Base-by-base conservation (phyloP, 1,140 invertebrate species). In the Copidosoma floridanum region DNA sequence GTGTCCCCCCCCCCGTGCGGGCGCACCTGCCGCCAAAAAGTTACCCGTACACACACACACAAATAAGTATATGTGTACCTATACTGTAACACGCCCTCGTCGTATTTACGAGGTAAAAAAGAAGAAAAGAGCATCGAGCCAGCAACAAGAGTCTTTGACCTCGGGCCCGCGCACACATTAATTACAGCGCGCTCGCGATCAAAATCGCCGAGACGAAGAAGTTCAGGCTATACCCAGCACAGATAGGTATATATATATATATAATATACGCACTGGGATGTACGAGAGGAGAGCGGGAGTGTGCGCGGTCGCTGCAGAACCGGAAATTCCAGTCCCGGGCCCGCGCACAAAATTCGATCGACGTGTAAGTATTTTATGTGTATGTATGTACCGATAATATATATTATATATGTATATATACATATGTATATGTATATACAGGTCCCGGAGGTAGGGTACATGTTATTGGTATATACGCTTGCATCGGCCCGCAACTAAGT, bases 91-190 rank as follows among this genome's bases (percentile, higher is more conserved):
- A 38, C 41, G 32, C 61, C n/a, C n/a, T n/a, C n/a, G n/a, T n/a
- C n/a, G n/a, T n/a, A 48, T 61, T 32, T 29, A 60, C 37, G 35
- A 61, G 60, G 48, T 47, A 32, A 61, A 50, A 44, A 37, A 20
- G 48, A 62, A 26, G 37, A 20, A 16, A 44, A 59, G 23, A 40
- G 43, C 2, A 24, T 37, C 7, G 14, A 37, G 32, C 32, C 32
- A 16, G 18, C 10, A 10, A 16, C 10, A 41, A 41, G 18, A 41
- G 14, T n/a, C 29, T 32, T 32, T 32, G 29, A 32, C 29, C 29
- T 32, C 29, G 29, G 12, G 6, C 29, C 6, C 29, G 40, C 8
- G 18, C 18, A 12, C 29, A 12, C 29, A 32, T 32, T 32, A 32
- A 32, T 32, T 32, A 32, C 29, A 12, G 40, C 40, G 40, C 40